Evolutionary conservation across 2,797 vertebrate species (phyloP).

Genomic region (Enteromius radiatus): DNA sequence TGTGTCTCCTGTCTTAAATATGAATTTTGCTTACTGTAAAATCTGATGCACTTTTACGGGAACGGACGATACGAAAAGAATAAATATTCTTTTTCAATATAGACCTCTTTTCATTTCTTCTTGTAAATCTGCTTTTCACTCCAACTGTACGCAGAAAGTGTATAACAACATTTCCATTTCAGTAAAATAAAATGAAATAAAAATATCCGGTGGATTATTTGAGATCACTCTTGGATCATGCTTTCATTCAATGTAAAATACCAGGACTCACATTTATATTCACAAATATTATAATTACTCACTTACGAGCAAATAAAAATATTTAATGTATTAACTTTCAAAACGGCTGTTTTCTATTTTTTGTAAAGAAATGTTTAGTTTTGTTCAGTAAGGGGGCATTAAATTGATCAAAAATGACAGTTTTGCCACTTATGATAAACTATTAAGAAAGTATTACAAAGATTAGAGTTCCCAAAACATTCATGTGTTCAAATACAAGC

Average conservation of each 20-base stretch:
- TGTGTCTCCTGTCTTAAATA: constrained; percentile 86
- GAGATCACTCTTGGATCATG: too few relatives aligned
- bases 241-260: not conserved
- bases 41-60: constrained; percentile 85
- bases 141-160: not conserved
- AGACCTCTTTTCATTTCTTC: constrained; percentile 56
- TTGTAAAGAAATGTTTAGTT: not conserved
- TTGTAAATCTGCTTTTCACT: not conserved
- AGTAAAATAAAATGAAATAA: not conserved
- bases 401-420: not conserved
- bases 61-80: constrained; percentile 77
- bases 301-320: not conserved
- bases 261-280: not conserved
- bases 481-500: not conserved
- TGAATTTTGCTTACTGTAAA: constrained; percentile 85
- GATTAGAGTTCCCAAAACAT: not conserved
- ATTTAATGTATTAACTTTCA: not conserved
- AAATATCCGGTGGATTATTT: not conserved
- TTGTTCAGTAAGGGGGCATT: not conserved
- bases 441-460: not conserved
- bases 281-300: not conserved
- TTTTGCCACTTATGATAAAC: not conserved
- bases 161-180: not conserved
- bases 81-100: constrained; percentile 79
- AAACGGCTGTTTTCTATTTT: not conserved